Percentiles rank a stretch among this genome's conserved stretches.
Conservation (phyloP, 2,113 vertebrate genomes). For the Eolophus roseicapilla region DNA sequence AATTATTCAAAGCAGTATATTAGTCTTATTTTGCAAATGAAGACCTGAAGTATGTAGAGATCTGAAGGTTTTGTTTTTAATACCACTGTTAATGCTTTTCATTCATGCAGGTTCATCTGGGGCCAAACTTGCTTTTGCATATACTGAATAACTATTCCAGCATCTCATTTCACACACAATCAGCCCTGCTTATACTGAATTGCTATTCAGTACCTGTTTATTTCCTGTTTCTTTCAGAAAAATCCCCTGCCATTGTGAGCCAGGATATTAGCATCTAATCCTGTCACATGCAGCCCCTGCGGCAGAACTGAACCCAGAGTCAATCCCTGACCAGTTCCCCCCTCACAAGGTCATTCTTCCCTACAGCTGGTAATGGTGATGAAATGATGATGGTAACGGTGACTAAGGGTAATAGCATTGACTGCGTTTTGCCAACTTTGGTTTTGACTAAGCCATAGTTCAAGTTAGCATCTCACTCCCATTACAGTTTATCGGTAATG, state of each 20-base stretch:
- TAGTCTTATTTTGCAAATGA: neutral
- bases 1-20: neutral
- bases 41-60: neutral
- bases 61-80: neutral
- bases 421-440: neutral
- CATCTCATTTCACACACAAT: constrained; percentile 8
- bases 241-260: neutral
- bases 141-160: neutral
- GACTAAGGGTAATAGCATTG: neutral
- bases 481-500: neutral
- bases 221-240: neutral
- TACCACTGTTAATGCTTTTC: neutral
- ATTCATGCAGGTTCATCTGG: neutral
- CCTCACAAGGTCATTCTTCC: neutral
- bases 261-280: neutral
- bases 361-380: neutral
- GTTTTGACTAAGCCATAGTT: neutral
- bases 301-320: neutral
- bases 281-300: neutral
- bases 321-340: neutral
- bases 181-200: neutral
- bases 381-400: neutral
- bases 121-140: neutral
- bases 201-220: neutral
- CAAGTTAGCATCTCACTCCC: neutral